Percentiles rank a stretch among this genome's conserved stretches.
Evolutionary conservation across 92 coral and sea anemone genomes (phyloP).

Genomic region (Porites rus): DNA sequence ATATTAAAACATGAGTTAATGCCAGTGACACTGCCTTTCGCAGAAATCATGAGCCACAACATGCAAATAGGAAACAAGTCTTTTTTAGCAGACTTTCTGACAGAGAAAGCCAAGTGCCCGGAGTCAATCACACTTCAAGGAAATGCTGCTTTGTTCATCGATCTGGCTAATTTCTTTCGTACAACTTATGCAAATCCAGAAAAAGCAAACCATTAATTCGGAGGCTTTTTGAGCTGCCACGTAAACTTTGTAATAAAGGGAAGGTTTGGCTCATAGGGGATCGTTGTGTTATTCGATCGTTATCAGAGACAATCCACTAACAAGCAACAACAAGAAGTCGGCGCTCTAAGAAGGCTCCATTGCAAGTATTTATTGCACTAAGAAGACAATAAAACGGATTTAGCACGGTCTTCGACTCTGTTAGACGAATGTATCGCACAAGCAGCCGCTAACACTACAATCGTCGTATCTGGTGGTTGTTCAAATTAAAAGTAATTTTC

Average conservation of each 20-base stretch:
- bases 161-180: too few relatives aligned
- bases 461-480: too few relatives aligned
- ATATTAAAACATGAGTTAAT: too few relatives aligned
- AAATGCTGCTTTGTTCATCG: not conserved
- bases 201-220: not conserved
- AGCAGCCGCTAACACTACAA: constrained; percentile 25
- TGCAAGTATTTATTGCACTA: constrained; percentile 21
- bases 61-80: constrained; percentile 30
- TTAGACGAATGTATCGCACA: constrained; percentile 36
- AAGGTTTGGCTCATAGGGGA: not conserved
- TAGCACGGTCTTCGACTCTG: constrained; percentile 13
- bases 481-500: too few relatives aligned
- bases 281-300: constrained; percentile 12
- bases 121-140: too few relatives aligned
- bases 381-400: constrained; percentile 40
- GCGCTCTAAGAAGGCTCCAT: constrained; percentile 13
- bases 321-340: not conserved
- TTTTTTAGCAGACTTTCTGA: constrained; percentile 14
- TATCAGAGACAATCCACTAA: constrained; percentile 6
- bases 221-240: not conserved
- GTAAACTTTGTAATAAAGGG: not conserved
- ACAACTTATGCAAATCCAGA: too few relatives aligned
- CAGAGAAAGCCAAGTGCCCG: too few relatives aligned
- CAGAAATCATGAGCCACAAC: constrained; percentile 19
- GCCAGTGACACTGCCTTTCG: constrained; percentile 24